Percentiles rank a stretch among this genome's conserved stretches.
Evolutionary conservation across 2,888 invertebrate species (phyloP).

Genomic region (Smittia sp.): DNA sequence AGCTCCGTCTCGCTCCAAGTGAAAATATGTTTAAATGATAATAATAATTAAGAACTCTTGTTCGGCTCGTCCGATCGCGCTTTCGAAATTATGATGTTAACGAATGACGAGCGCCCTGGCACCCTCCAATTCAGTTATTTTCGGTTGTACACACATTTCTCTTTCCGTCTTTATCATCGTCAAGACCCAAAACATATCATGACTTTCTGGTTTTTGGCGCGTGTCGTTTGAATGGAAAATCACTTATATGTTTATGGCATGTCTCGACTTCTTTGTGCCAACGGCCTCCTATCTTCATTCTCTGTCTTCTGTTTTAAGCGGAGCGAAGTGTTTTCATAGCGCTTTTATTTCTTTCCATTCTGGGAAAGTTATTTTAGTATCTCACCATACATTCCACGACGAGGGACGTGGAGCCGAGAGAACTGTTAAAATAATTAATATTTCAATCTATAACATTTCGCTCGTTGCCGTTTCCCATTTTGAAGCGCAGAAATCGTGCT

Average conservation of each 20-base stretch:
- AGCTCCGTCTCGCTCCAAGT: background rate
- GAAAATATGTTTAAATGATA: background rate
- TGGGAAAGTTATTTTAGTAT: slow-evolving; percentile 40
- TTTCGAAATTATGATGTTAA: slow-evolving; percentile 12
- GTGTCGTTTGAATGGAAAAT: slow-evolving; percentile 41
- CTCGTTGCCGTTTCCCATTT: slow-evolving; percentile 1
- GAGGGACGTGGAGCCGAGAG: background rate
- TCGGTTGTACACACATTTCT: slow-evolving; percentile 14
- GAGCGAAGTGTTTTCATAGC: slow-evolving; percentile 17
- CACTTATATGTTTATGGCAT: slow-evolving; percentile 41
- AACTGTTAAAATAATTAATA: slow-evolving; percentile 42
- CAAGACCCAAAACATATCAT: background rate
- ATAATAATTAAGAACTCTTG: background rate
- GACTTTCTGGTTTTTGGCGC: slow-evolving; percentile 38
- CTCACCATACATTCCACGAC: background rate
- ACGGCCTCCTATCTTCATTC: slow-evolving; percentile 22
- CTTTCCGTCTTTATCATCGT: background rate
- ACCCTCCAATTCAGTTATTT: slow-evolving; percentile 4
- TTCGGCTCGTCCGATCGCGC: background rate
- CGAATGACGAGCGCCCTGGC: slow-evolving; percentile 11
- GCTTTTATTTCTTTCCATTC: slow-evolving; percentile 29
- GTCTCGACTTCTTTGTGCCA: slow-evolving; percentile 23
- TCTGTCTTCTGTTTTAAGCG: slow-evolving; percentile 12
- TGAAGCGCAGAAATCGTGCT: slow-evolving; percentile 31
- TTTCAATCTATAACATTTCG: slow-evolving; percentile 35